Conservation (phyloP, 1,140 invertebrate species). For the Lasioglossum baleicum region DNA sequence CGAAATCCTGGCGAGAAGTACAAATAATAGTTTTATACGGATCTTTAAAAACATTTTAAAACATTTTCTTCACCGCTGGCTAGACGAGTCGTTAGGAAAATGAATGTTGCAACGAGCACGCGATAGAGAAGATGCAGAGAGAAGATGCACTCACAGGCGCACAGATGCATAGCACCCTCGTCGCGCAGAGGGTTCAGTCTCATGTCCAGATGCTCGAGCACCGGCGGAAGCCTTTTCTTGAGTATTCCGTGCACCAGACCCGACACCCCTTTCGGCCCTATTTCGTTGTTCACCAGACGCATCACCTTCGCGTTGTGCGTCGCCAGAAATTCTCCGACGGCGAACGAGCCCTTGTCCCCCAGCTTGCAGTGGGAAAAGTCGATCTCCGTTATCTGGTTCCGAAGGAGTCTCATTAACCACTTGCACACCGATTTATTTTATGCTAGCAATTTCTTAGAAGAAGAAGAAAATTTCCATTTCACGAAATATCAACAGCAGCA, state of each 20-base stretch:
- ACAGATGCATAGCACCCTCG: slow-evolving; percentile 66
- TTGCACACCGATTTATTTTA: too few species aligned
- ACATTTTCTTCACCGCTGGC: too few species aligned
- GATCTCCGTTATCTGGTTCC: slow-evolving; percentile 67
- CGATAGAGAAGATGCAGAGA: neutral
- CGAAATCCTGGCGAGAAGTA: too few species aligned
- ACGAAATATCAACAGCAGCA: too few species aligned
- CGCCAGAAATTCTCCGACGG: slow-evolving; percentile 70
- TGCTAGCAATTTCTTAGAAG: too few species aligned
- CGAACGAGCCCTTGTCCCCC: slow-evolving; percentile 67
- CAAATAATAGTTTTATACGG: too few species aligned
- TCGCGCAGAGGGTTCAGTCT: slow-evolving; percentile 72
- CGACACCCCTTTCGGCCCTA: slow-evolving; percentile 67
- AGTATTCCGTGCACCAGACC: slow-evolving; percentile 70
- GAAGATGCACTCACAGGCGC: slow-evolving; percentile 63
- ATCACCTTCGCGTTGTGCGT: slow-evolving; percentile 61
- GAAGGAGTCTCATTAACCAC: neutral
- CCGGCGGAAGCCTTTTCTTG: slow-evolving; percentile 27
- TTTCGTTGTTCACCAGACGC: slow-evolving; percentile 71
- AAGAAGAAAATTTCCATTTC: too few species aligned
- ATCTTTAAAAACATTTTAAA: too few species aligned
- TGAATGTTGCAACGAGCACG: too few species aligned
- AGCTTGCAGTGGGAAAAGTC: slow-evolving; percentile 77
- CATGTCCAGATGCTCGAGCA: slow-evolving; percentile 65
- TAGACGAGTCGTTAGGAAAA: too few species aligned